Evolutionary conservation across 2,888 invertebrate species (phyloP), one percentile per base, ranked within the genome.

Genomic region (Drosophila paranaensis): DNA sequence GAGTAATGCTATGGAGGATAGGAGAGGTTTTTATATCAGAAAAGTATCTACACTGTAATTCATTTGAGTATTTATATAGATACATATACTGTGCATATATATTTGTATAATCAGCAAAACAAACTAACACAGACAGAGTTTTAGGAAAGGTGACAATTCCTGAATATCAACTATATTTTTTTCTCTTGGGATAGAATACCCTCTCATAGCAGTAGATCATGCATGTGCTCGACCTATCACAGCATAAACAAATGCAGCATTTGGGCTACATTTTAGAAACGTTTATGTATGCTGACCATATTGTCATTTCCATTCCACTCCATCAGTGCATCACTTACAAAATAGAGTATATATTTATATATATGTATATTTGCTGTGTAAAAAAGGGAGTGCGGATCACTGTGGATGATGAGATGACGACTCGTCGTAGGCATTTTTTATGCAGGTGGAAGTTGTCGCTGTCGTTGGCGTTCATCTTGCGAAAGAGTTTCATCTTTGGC

Each of bases 401-500:
- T 13, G 62, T 33, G 40, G 55, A 16, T 50, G 76, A 48, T 25
- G 51, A 42, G 72, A 60, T 43, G 33, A 54, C 71, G 65, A 50
- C 71, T 77, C 53, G 60, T 68, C 63, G 55, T 35, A 37, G 51
- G 45, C 16, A 55, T 33, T 60, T 71, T 73, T 74, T 71, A 77
- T 88, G 87, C 86, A 87, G 86, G 86, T 87, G 90, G 86, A 87
- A 83, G 79, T 60, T 83, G 80, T 85, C 77, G 74, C 70, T 62
- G 60, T 63, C 61, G 67, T 83, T 81, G 85, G 74, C 85, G 79
- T 75, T 60, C 40, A 39, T 48, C 56, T 88, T 88, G 87, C 86
- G 75, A 86, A 87, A 87, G 89, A 87, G 84, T 87, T 87, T 77
- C 72, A 83, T 51, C 64, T 61, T 54, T 63, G 53, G 43, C 35